Evolutionary conservation across 1,140 invertebrate genomes (phyloP).

Genomic region (Hirudo medicinalis): DNA sequence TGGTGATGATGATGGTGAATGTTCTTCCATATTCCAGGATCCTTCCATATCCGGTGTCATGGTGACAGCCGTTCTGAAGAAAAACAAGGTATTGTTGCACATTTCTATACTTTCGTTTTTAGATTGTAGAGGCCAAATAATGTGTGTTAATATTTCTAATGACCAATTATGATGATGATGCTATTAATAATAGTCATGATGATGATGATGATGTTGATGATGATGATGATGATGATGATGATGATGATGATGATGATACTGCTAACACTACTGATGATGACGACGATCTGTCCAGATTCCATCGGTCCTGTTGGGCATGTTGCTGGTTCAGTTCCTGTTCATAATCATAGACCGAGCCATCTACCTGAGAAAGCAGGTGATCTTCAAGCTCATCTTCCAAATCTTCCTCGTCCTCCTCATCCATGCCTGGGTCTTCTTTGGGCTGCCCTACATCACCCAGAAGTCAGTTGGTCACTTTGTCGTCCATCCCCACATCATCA

Average conservation of each 20-base stretch:
- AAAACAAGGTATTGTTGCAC: too few species aligned
- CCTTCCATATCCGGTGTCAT: too few species aligned
- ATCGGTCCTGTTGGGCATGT: slow-evolving; percentile 48
- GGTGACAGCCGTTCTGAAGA: too few species aligned
- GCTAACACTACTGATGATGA: neutral
- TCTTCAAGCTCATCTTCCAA: slow-evolving; percentile 63
- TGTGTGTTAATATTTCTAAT: too few species aligned
- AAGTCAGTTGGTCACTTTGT: slow-evolving; percentile 52
- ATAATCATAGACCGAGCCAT: slow-evolving; percentile 89
- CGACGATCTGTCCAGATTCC: neutral
- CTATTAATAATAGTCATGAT: too few species aligned
- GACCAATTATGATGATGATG: too few species aligned
- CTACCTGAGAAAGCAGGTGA: slow-evolving; percentile 84
- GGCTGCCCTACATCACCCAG: slow-evolving; percentile 73
- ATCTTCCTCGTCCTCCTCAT: slow-evolving; percentile 75
- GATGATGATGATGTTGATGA: slow-evolving; percentile 5
- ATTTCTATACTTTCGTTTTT: too few species aligned
- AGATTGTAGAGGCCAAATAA: too few species aligned
- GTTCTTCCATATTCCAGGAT: neutral
- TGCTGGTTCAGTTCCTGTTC: slow-evolving; percentile 72
- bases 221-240: slow-evolving; percentile 7
- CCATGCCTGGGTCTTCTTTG: slow-evolving; percentile 94
- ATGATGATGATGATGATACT: neutral
- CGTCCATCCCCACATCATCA: neutral
- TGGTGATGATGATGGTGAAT: neutral